Evolutionary conservation across 2,888 invertebrate species (phyloP).

Genomic region (Metalampra italica): DNA sequence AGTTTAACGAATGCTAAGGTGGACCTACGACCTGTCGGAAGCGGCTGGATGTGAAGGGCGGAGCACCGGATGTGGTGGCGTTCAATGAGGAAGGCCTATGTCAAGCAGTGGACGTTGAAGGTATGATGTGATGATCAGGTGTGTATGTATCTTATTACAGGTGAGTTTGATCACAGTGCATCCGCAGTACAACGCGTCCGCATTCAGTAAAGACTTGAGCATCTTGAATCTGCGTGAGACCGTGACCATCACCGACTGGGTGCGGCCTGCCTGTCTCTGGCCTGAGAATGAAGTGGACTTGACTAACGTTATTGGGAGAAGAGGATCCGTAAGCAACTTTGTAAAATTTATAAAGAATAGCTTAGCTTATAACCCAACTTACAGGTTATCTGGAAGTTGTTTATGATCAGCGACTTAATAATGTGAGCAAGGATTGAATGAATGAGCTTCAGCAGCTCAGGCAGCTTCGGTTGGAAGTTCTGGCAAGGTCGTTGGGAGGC

Average conservation of each 20-base stretch:
- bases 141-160: constrained; percentile 32
- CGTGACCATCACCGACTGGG: constrained; percentile 71
- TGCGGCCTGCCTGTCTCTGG: constrained; percentile 82
- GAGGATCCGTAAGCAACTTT: constrained; percentile 64
- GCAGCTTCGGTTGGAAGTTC: too few species aligned
- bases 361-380: too few species aligned
- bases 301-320: constrained; percentile 61
- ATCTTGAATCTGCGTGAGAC: constrained; percentile 72
- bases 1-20: constrained; percentile 23
- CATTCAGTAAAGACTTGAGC: constrained; percentile 77
- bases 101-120: too few species aligned
- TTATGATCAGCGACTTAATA: too few species aligned
- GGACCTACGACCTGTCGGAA: too few species aligned
- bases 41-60: too few species aligned
- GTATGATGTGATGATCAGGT: too few species aligned
- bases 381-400: not conserved
- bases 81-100: too few species aligned
- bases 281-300: constrained; percentile 58
- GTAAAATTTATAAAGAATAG: not conserved
- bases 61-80: too few species aligned
- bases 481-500: too few species aligned
- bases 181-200: constrained; percentile 75
- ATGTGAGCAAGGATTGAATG: too few species aligned
- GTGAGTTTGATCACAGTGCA: constrained; percentile 71
- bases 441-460: too few species aligned